Evolutionary conservation across 2,888 invertebrate species (phyloP).

Genomic region (Epiblema foenella): DNA sequence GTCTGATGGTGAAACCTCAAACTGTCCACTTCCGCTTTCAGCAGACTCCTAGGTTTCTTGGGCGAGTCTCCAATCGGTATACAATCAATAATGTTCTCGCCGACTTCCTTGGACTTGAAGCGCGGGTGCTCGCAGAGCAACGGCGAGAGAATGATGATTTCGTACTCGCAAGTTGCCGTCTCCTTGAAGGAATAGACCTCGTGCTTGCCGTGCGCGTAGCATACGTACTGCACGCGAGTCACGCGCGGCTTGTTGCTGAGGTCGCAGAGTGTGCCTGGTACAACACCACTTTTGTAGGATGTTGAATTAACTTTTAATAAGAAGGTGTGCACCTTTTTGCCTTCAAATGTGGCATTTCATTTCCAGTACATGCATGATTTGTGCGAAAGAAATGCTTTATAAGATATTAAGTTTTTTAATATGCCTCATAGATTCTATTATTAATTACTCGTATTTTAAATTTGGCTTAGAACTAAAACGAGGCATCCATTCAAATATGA

Average conservation of each 20-base stretch:
- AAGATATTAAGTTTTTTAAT: too few species aligned
- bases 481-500: not conserved
- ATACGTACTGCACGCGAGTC: conserved; percentile 94
- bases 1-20: conserved; percentile 87
- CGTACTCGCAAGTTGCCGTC: conserved; percentile 97
- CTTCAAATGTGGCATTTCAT: too few species aligned
- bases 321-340: too few species aligned
- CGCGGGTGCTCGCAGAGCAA: conserved; percentile 95
- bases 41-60: conserved; percentile 89
- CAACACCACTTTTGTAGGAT: not conserved
- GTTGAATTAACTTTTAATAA: too few species aligned
- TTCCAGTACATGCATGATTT: not conserved
- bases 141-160: conserved; percentile 94
- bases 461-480: not conserved
- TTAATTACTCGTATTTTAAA: not conserved
- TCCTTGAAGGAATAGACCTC: conserved; percentile 97
- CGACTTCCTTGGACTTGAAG: conserved; percentile 91
- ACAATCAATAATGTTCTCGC: conserved; percentile 91
- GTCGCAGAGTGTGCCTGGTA: conserved; percentile 91
- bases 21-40: conserved; percentile 90
- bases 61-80: conserved; percentile 87
- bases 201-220: conserved; percentile 94
- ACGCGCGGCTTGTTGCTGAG: conserved; percentile 93
- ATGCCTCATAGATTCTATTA: not conserved
- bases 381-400: not conserved